Percentiles rank a stretch among this genome's conserved stretches.
Evolutionary conservation across 2,797 vertebrate species (phyloP).

Genomic region (Centroberyx gerrardi): DNA sequence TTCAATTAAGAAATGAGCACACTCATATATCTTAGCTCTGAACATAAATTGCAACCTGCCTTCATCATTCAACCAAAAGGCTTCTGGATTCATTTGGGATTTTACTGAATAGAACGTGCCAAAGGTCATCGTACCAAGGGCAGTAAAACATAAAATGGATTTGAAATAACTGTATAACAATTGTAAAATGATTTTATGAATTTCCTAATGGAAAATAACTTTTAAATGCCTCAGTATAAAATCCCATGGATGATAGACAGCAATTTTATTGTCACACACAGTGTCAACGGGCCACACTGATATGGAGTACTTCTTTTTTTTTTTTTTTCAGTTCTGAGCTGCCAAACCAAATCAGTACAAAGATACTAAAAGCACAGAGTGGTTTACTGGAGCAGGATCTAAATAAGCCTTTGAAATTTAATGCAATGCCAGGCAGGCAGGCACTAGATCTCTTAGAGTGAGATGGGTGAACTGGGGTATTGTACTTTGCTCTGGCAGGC

Average conservation of each 20-base stretch:
- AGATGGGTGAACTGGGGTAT: conserved; percentile 25
- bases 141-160: neutral
- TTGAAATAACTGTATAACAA: neutral
- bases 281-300: too few species aligned
- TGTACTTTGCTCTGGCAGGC: conserved; percentile 42
- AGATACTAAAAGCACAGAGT: conserved; percentile 4
- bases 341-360: conserved; percentile 30
- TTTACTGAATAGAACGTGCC: too few species aligned
- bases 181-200: neutral
- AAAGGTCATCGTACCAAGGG: too few species aligned
- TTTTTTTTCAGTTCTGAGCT: conserved; percentile 5
- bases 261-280: too few species aligned
- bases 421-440: conserved; percentile 21
- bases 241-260: neutral
- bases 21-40: too few species aligned
- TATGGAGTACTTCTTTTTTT: neutral
- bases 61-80: too few species aligned
- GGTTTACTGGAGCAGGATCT: conserved; percentile 30
- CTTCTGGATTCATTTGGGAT: too few species aligned
- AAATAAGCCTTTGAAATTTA: conserved; percentile 3
- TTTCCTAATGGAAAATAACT: neutral
- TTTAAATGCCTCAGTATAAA: neutral
- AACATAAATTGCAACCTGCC: too few species aligned
- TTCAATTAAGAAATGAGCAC: too few species aligned
- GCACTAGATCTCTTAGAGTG: conserved; percentile 51